phyloP scores from a whole-genome alignment of 1,140 invertebrate genomes.

The Sycophaga agraensis region DNA sequence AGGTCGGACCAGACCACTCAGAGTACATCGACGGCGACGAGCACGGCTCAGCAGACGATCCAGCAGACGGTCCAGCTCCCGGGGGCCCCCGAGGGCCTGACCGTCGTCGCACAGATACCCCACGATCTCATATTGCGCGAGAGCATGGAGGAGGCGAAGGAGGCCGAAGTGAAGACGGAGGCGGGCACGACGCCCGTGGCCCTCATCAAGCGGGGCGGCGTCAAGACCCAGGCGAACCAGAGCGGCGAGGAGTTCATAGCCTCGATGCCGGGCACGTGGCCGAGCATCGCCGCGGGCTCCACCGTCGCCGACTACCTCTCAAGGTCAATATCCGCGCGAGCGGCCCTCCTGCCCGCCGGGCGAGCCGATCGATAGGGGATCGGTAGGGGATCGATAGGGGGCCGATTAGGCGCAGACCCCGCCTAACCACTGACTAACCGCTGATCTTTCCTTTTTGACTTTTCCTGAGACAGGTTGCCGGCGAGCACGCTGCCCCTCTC shows the following conservation, averaged over 20 bases:
- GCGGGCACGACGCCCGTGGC: slow-evolving; percentile 56
- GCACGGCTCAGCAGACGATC: slow-evolving; percentile 51
- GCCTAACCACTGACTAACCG: too few species aligned
- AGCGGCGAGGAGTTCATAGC: slow-evolving; percentile 50
- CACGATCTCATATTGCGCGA: slow-evolving; percentile 66
- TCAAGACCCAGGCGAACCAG: slow-evolving; percentile 50
- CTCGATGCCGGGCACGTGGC: slow-evolving; percentile 63
- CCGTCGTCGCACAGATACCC: slow-evolving; percentile 67
- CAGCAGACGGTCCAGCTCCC: slow-evolving; percentile 54
- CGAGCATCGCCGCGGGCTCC: slow-evolving; percentile 69
- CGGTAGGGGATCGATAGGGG: too few species aligned
- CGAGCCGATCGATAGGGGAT: too few species aligned
- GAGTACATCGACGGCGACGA: slow-evolving; percentile 52
- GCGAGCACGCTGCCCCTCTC: slow-evolving; percentile 59
- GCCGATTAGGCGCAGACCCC: too few species aligned
- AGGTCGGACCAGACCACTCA: slow-evolving; percentile 57
- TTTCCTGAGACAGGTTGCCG: slow-evolving; percentile 61
- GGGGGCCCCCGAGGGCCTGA: slow-evolving; percentile 63
- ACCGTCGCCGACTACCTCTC: slow-evolving; percentile 80
- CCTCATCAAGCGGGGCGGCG: slow-evolving; percentile 58
- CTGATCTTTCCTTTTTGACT: too few species aligned
- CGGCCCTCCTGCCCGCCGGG: too few species aligned
- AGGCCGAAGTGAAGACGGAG: slow-evolving; percentile 49
- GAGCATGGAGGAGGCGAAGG: slow-evolving; percentile 56
- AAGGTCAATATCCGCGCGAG: background rate